Evolutionary conservation across 2,888 invertebrate species (phyloP).

Genomic region (Ganaspis brasiliensis): DNA sequence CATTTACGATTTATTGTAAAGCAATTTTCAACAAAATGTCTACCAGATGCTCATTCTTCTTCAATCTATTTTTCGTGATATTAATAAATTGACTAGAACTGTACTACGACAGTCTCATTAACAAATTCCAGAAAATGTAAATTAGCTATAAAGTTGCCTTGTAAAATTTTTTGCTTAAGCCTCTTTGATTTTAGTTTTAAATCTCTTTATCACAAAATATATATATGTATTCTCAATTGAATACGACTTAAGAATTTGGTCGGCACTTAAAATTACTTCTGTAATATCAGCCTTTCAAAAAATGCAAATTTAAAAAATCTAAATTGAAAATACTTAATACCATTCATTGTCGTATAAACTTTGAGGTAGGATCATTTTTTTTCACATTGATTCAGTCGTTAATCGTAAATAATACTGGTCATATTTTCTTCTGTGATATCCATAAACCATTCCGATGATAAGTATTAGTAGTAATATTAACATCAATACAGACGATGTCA

Average conservation of each 20-base stretch:
- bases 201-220: neutral
- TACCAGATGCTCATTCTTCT: too few species aligned
- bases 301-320: neutral
- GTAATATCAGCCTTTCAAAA: conserved; percentile 6
- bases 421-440: conserved; percentile 73
- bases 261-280: neutral
- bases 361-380: conserved; percentile 55
- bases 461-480: conserved; percentile 70
- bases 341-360: conserved; percentile 38
- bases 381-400: conserved; percentile 70
- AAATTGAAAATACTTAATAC: conserved; percentile 15
- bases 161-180: too few species aligned
- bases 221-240: neutral
- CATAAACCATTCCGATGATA: conserved; percentile 73
- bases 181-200: too few species aligned
- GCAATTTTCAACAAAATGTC: too few species aligned
- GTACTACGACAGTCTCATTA: too few species aligned
- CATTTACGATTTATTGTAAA: too few species aligned
- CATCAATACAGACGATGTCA: conserved; percentile 72
- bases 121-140: too few species aligned
- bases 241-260: neutral
- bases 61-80: too few species aligned
- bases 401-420: conserved; percentile 76
- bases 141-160: too few species aligned
- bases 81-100: neutral